A percentile compares a stretch with the other conserved stretches of the same genome.
phyloP scores from a whole-genome alignment of 2,113 vertebrate species.

The Motacilla tschutschensis region DNA sequence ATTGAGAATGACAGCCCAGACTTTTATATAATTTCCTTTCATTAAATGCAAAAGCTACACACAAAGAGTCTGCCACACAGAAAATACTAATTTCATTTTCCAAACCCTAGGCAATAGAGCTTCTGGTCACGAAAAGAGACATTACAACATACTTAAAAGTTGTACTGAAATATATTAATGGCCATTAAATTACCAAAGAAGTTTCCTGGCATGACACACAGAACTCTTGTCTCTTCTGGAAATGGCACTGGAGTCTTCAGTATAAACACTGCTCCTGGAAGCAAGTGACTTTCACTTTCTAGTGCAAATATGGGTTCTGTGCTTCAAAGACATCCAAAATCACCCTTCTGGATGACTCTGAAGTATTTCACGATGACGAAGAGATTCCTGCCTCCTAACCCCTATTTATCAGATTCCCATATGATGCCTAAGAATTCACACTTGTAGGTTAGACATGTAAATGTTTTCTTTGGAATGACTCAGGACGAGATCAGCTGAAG shows the following conservation, averaged over 20 bases:
- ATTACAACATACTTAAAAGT: constrained; percentile 7
- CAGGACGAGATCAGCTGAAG: background rate
- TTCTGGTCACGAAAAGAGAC: constrained; percentile 5
- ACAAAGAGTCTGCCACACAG: background rate
- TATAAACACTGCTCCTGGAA: background rate
- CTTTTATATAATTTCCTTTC: constrained; percentile 20
- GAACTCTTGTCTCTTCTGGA: background rate
- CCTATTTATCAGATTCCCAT: background rate
- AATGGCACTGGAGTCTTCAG: background rate
- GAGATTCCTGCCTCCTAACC: background rate
- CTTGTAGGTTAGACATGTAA: background rate
- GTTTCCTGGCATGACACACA: background rate
- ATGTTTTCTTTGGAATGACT: background rate
- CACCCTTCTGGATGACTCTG: background rate
- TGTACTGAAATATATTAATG: background rate
- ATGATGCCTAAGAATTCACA: background rate
- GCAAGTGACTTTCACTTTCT: background rate
- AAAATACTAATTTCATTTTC: constrained; percentile 10
- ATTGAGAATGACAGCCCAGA: constrained; percentile 12
- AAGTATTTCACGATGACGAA: background rate
- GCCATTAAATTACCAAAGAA: background rate
- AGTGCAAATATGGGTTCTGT: background rate
- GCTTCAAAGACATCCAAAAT: background rate
- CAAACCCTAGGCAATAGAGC: background rate
- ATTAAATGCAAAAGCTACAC: constrained; percentile 17